Conservation (phyloP, 2,113 vertebrate species). For the Capra hircus region DNA sequence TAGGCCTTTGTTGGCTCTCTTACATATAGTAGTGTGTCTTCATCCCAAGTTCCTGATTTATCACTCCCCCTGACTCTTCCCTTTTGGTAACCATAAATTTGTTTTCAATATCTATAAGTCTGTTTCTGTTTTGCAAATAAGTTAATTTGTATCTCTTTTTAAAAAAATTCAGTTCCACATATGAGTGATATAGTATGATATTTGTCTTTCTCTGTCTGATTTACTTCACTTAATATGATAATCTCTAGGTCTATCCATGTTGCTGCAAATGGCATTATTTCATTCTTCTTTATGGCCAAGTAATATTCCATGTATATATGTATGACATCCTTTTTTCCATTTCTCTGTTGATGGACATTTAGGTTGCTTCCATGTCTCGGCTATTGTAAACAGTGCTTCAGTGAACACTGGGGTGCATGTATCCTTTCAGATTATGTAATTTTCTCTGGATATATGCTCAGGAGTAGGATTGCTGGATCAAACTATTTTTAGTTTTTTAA, state of each 20-base stretch:
- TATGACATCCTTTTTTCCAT: neutral
- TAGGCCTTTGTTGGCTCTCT: neutral
- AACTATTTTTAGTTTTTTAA: neutral
- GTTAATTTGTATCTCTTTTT: neutral
- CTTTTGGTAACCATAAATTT: neutral
- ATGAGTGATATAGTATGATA: neutral
- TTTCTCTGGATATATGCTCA: neutral
- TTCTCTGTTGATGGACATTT: neutral
- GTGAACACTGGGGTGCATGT: neutral
- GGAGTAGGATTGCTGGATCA: neutral
- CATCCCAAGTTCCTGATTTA: neutral
- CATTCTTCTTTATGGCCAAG: neutral
- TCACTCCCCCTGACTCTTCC: neutral
- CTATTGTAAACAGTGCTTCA: neutral
- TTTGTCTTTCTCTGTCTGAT: neutral
- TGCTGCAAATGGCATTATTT: neutral
- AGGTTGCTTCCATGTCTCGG: neutral
- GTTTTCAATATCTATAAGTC: neutral
- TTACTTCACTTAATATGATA: neutral
- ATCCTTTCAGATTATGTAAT: neutral
- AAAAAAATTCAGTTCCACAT: neutral
- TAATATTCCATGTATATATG: neutral
- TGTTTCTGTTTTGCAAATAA: neutral
- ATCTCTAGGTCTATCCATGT: neutral
- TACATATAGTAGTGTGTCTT: neutral